Base-by-base conservation (phyloP, 2,113 vertebrate genomes). In the Xiphophorus couchianus region DNA sequence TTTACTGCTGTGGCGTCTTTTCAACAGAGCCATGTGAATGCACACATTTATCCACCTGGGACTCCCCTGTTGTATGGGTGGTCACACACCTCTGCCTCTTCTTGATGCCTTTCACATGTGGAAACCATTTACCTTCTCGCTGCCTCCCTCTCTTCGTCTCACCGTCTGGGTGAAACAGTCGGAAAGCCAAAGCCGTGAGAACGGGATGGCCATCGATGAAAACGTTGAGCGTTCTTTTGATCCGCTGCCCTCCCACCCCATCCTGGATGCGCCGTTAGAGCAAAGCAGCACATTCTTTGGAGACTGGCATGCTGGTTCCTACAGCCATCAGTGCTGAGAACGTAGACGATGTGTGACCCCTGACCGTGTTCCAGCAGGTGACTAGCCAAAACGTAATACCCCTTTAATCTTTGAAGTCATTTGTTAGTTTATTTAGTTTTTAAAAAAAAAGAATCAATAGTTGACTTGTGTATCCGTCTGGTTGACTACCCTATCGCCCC, bases 91-190 rank as follows among this genome's bases (percentile, higher is more conserved):
- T 90, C 86, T 71, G 80, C 74, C 62, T 89, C 81, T 69, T 81
- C 89, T 87, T 85, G 78, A 86, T 88, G 81, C 86, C 83, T 91
- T 76, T 39, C 86, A 93, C 93, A 95, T 92, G 88, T 95, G 94
- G 89, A 91, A 92, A 69, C 87, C 90, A 92, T 94, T 94, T 83
- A 84, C 89, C 87, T 77, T 88, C 83, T 78, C 71, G n/a, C 82
- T 71, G 44, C 69, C 64, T 76, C 65, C 61, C 73, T 82, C 66
- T 1, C 27, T 73, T 22, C 28, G 5, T 42, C 66, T 66, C 71
- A 22, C 35, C 30, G 14, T 71, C 75, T 73, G 81, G 69, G 83
- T 62, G 82, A 73, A 44, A 60, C 65, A 73, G 76, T 76, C 14
- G 71, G 27, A 75, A 65, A 81, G 74, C 28, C 74, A 25, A 76